A percentile compares a stretch with the other conserved stretches of the same genome.
Evolutionary conservation across 1,140 invertebrate species (phyloP).

Genomic region (Panagrolaimus sp.): DNA sequence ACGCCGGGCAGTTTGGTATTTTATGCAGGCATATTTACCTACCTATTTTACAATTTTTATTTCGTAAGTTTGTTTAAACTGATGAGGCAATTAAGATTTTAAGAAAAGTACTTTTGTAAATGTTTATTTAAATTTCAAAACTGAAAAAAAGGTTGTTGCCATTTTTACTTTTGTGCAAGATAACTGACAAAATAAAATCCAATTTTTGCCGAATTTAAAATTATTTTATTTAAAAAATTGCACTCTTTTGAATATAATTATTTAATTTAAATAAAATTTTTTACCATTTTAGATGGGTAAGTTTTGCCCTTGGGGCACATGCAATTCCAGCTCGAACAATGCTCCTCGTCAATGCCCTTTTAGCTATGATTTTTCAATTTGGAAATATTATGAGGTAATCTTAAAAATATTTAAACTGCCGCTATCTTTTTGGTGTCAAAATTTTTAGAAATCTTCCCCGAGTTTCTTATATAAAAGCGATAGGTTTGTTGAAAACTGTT

Average conservation of each 20-base stretch:
- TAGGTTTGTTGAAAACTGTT: conserved; percentile 35
- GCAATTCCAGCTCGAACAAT: conserved; percentile 59
- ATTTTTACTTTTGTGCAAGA: no score
- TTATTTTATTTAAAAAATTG: no score
- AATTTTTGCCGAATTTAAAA: no score
- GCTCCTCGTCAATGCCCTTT: conserved; percentile 55
- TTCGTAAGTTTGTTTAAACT: not conserved
- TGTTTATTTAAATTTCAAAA: no score
- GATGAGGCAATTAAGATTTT: no score
- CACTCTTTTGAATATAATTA: no score
- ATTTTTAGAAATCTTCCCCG: conserved; percentile 41
- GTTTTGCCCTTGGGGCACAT: conserved; percentile 53
- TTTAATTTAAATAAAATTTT: conserved; percentile 11
- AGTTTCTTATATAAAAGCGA: conserved; percentile 54
- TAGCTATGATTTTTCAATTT: conserved; percentile 59
- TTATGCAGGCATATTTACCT: conserved; percentile 58
- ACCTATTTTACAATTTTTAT: conserved; percentile 36
- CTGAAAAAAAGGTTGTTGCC: no score
- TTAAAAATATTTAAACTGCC: not conserved
- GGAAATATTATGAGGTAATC: conserved; percentile 55
- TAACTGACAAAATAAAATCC: no score
- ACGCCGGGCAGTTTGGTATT: conserved; percentile 53
- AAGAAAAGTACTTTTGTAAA: no score
- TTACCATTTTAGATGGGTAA: conserved; percentile 49
- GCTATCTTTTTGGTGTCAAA: not conserved